Evolutionary conservation across 2,888 invertebrate species (phyloP).

Genomic region (Pseudococcus jackbeardsleyi): DNA sequence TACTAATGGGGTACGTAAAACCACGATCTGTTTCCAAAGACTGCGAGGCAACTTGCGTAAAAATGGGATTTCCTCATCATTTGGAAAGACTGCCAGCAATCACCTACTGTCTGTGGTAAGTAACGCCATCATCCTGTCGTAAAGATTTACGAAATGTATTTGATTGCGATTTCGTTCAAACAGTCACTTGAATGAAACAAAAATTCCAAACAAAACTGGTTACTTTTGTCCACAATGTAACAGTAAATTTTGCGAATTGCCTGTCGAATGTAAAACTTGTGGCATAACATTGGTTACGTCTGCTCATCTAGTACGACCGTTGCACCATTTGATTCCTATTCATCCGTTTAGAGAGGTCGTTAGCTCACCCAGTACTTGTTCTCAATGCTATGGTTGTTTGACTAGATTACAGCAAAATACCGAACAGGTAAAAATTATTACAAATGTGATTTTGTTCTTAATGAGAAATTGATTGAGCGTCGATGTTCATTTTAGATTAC

Average conservation of each 20-base stretch:
- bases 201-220: slow-evolving; percentile 81
- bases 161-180: slow-evolving; percentile 32
- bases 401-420: slow-evolving; percentile 78
- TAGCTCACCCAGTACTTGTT: slow-evolving; percentile 70
- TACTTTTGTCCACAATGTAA: slow-evolving; percentile 94
- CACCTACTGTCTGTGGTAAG: slow-evolving; percentile 92
- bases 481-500: slow-evolving; percentile 76
- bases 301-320: slow-evolving; percentile 96
- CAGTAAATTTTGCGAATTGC: slow-evolving; percentile 97
- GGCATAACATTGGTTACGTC: slow-evolving; percentile 96
- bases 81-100: slow-evolving; percentile 77
- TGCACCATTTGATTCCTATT: slow-evolving; percentile 97
- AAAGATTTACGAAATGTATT: background rate
- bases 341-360: slow-evolving; percentile 83
- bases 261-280: slow-evolving; percentile 96
- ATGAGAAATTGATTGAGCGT: background rate
- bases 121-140: background rate
- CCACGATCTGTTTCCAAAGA: slow-evolving; percentile 81
- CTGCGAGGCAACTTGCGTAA: slow-evolving; percentile 84
- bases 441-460: background rate
- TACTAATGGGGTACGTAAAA: slow-evolving; percentile 77
- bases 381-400: slow-evolving; percentile 81
- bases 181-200: slow-evolving; percentile 82
- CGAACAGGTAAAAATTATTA: slow-evolving; percentile 76
- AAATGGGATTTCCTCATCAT: slow-evolving; percentile 97